Evolutionary conservation across 1,140 invertebrate species (phyloP).

Genomic region (Geopemphigus sp.): DNA sequence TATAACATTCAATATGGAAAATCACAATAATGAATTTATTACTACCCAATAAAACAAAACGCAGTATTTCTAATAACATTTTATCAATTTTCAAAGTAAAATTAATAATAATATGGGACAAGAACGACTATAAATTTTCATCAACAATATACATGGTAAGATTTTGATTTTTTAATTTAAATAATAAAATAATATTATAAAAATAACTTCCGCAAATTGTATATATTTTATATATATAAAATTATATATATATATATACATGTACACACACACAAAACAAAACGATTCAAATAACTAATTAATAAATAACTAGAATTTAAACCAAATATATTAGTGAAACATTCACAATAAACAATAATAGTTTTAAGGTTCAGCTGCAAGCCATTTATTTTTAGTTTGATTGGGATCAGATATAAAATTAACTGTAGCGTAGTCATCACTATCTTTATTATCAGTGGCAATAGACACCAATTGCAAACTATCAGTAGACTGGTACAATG

Average conservation of each 20-base stretch:
- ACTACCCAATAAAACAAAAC: conserved; percentile 5
- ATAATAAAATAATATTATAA: background rate
- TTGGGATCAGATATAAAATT: background rate
- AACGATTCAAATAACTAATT: conserved; percentile 5
- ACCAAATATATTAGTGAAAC: background rate
- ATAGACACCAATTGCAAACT: conserved; percentile 19
- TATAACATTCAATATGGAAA: background rate
- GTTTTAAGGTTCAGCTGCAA: conserved; percentile 35
- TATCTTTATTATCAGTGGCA: conserved; percentile 38
- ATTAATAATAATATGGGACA: too few relatives aligned
- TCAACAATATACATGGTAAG: background rate
- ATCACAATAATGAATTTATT: background rate
- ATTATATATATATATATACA: too few relatives aligned
- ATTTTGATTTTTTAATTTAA: background rate
- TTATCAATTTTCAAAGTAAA: background rate
- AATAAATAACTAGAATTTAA: background rate
- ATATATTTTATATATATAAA: too few relatives aligned
- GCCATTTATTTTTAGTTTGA: conserved; percentile 31
- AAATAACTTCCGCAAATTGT: background rate
- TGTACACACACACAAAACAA: too few relatives aligned
- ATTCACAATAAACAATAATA: background rate
- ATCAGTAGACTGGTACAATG: conserved; percentile 15
- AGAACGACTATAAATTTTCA: background rate
- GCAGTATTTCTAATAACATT: background rate
- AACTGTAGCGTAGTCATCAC: background rate